Conservation (phyloP, 2,797 vertebrate species). For the Heliangelus exortis region DNA sequence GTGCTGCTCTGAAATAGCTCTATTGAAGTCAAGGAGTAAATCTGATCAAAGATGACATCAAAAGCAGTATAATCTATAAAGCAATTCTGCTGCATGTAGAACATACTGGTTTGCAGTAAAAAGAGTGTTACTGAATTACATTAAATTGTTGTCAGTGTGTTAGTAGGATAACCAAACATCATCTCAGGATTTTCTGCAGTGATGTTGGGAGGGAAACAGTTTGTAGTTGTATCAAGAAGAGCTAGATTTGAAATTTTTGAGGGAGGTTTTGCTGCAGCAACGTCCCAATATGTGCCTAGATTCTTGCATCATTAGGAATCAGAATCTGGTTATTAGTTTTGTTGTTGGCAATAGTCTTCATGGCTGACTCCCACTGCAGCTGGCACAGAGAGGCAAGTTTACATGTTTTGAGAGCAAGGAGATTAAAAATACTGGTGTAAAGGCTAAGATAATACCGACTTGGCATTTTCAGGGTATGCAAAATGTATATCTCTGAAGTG, state of each 20-base stretch:
- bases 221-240: neutral
- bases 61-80: constrained; percentile 39
- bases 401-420: neutral
- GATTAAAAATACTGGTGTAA: neutral
- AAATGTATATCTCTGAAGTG: neutral
- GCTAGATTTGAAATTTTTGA: neutral
- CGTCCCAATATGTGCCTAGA: rapidly evolving
- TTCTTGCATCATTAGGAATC: neutral
- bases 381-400: neutral
- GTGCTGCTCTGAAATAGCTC: constrained; percentile 19
- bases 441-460: neutral
- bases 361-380: neutral
- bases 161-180: neutral
- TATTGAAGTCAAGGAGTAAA: neutral
- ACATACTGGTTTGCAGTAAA: neutral
- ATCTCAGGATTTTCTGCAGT: neutral
- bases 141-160: neutral
- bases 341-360: neutral
- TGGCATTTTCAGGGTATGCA: neutral
- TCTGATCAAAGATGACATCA: constrained; percentile 50
- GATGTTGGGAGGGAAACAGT: neutral
- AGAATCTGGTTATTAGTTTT: neutral
- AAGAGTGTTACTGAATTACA: neutral
- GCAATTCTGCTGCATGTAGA: neutral
- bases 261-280: neutral